Conservation (phyloP, 2,888 invertebrate species). For the Pegoplata infirma region DNA sequence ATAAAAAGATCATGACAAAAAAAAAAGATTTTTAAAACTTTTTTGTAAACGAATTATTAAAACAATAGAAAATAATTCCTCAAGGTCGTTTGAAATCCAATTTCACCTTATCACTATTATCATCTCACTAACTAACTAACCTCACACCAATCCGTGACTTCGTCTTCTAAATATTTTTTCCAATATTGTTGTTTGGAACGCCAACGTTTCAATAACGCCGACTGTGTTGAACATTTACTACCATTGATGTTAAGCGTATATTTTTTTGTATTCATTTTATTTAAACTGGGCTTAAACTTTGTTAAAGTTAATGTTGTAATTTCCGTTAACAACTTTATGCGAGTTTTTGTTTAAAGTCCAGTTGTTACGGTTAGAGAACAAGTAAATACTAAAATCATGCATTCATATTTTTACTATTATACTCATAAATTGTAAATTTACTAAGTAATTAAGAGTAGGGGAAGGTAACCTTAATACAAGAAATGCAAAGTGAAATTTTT, state of each 20-base stretch:
- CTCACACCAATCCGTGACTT: slow-evolving; percentile 69
- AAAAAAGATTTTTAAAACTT: slow-evolving; percentile 22
- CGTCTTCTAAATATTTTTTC: slow-evolving; percentile 67
- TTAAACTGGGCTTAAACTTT: too few relatives aligned
- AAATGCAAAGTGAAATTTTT: too few relatives aligned
- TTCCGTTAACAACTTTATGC: slow-evolving; percentile 20
- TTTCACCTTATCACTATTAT: background rate
- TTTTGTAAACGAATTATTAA: background rate
- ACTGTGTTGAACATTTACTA: slow-evolving; percentile 29
- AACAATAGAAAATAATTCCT: background rate
- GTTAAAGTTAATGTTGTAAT: too few relatives aligned
- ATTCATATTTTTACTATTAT: background rate
- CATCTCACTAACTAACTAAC: slow-evolving; percentile 65
- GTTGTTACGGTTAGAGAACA: background rate
- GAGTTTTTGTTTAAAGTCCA: background rate
- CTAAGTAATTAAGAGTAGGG: background rate
- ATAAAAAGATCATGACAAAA: slow-evolving; percentile 54
- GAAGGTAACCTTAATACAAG: background rate
- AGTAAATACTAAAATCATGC: background rate
- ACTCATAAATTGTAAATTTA: background rate
- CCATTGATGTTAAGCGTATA: slow-evolving; percentile 48
- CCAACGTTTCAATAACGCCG: slow-evolving; percentile 68
- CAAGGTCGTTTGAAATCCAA: background rate
- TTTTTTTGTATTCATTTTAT: too few relatives aligned
- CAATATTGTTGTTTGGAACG: slow-evolving; percentile 67